Evolutionary conservation across 1,140 invertebrate species (phyloP).

Genomic region (Neodiprion virginianus): DNA sequence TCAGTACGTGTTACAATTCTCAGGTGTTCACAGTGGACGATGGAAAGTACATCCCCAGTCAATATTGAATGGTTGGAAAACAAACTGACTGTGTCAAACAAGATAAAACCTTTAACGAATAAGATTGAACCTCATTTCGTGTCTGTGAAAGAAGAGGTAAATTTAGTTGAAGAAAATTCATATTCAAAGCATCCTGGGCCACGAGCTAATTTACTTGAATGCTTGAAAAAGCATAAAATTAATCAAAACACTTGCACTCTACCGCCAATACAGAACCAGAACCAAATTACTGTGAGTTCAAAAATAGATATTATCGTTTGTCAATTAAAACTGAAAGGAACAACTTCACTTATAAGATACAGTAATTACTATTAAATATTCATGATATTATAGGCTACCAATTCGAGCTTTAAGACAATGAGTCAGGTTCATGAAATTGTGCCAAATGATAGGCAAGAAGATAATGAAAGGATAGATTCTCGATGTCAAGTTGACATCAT

Average conservation of each 20-base stretch:
- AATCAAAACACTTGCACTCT: neutral
- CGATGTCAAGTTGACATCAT: constrained; percentile 49
- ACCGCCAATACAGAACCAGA: neutral
- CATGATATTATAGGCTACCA: neutral
- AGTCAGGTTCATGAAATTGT: neutral
- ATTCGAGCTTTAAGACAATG: neutral
- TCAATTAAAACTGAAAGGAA: neutral
- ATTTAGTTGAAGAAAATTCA: constrained; percentile 7
- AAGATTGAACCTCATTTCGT: constrained; percentile 10
- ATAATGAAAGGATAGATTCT: constrained; percentile 27
- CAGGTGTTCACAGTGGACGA: neutral
- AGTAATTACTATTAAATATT: neutral
- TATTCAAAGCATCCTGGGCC: neutral
- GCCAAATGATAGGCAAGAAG: neutral
- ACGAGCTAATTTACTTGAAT: neutral
- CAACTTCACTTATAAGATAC: neutral
- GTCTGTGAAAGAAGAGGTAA: constrained; percentile 18
- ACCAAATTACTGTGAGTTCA: neutral
- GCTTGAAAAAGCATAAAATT: neutral
- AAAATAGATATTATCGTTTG: neutral
- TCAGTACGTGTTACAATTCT: too few species aligned
- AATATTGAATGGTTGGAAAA: neutral
- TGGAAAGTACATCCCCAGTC: neutral
- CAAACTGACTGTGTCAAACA: neutral
- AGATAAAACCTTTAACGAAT: neutral